Conservation (phyloP, 2,797 vertebrate species). For the Bradypodion ventrale region DNA sequence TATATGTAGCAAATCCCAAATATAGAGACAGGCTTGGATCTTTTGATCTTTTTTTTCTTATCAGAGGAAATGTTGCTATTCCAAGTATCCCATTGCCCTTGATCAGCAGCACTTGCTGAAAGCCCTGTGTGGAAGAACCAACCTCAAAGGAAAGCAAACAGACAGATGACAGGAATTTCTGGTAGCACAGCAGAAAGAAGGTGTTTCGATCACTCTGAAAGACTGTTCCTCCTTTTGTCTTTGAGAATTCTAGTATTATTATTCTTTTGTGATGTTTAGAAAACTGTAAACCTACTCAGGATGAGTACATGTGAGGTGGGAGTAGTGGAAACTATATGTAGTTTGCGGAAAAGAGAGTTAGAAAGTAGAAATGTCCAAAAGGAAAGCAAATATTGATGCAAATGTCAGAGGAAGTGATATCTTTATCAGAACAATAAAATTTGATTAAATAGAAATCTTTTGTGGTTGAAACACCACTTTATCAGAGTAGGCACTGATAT, state of each 20-base stretch:
- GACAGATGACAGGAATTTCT: conserved; percentile 18
- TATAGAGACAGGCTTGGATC: not conserved
- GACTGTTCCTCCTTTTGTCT: not conserved
- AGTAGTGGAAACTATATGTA: conserved; percentile 4
- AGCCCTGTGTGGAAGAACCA: not conserved
- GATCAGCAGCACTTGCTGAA: not conserved
- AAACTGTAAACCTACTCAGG: conserved; percentile 44
- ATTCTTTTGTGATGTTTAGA: conserved; percentile 46
- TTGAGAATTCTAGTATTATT: conserved; percentile 40
- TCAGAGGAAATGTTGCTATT: conserved; percentile 9
- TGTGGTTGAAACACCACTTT: no score
- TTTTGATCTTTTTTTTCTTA: not conserved
- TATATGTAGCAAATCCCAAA: conserved; percentile 47
- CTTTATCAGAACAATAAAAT: no score
- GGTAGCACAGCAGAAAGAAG: conserved; percentile 41
- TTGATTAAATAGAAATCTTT: no score
- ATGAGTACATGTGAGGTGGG: conserved; percentile 15
- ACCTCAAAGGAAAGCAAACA: conserved; percentile 17
- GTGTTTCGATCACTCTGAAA: not conserved
- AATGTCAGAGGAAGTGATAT: no score
- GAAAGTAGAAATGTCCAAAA: conserved; percentile 4
- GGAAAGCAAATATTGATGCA: not conserved
- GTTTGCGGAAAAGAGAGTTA: not conserved
- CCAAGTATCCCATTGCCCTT: conserved; percentile 31
- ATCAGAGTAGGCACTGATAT: no score